Conservation (phyloP, 2,888 invertebrate species). For the Lasioglossum vierecki region DNA sequence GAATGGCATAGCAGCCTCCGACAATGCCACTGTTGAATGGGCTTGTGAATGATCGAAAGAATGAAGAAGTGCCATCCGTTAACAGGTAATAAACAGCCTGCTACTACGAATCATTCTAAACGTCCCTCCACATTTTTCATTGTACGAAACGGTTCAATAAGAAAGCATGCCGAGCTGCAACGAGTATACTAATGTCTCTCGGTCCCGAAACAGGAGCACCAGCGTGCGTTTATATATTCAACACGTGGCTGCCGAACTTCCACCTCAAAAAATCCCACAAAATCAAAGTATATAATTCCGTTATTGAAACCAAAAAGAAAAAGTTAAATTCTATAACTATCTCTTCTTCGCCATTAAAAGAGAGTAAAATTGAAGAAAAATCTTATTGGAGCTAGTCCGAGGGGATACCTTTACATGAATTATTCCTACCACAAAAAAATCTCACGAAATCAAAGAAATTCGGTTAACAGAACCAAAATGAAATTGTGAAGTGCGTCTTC, state of each 20-base stretch:
- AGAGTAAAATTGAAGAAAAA: no score
- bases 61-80: conserved; percentile 55
- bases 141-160: conserved; percentile 21
- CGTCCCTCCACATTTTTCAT: conserved; percentile 43
- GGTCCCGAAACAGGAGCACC: neutral
- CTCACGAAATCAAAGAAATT: no score
- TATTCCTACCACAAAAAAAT: no score
- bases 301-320: no score
- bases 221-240: neutral
- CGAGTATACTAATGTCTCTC: conserved; percentile 23
- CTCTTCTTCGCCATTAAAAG: no score
- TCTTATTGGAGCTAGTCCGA: no score
- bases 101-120: conserved; percentile 32
- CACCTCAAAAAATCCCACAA: neutral
- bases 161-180: conserved; percentile 34
- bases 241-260: neutral
- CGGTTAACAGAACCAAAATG: no score
- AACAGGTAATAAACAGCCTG: conserved; percentile 56
- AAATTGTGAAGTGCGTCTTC: no score
- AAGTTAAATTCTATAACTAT: no score
- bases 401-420: no score
- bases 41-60: conserved; percentile 63
- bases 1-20: conserved; percentile 59
- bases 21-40: conserved; percentile 65
- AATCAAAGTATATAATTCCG: neutral